Evolutionary conservation across 2,797 vertebrate species (phyloP), one percentile per base, ranked within the genome.

Genomic region (Sparidentex hasta): DNA sequence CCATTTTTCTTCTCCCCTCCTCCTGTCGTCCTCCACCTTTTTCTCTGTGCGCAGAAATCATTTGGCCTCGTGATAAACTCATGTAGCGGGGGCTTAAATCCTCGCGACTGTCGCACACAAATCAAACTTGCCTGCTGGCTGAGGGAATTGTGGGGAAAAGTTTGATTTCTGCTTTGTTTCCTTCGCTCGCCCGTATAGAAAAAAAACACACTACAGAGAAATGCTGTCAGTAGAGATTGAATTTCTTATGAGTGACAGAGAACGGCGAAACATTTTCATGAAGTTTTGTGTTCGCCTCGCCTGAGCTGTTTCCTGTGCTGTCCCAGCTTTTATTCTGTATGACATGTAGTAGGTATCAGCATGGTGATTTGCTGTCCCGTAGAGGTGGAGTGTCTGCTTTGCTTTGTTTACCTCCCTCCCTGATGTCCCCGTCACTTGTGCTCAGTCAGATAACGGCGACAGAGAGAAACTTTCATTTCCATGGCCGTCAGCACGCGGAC

Each of bases 331-430:
- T 76, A 75, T 83, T 86, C 80, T 74, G 76, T 87, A 51, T 92
- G 89, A 90, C 78, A 84, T 77, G 78, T 64, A 47, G 78, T 59
- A 63, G 76, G 71, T 87, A 86, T 88, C 82, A 74, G 81, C 62
- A 2, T 44, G 74, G 82, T 87, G 85, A 87, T 93, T 92, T 88
- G 80, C 81, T 85, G 56, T 90, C 80, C 81, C 65, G 44, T 74
- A 41, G 88, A 88, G 81, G 76, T 87, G 72, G 72, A 88, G 71
- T 86, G 87, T 92, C 88, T 90, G 68, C 77, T 90, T 84, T 87
- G 83, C 83, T 89, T 93, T 93, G 85, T 92, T 88, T 91, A 77
- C 91, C 78, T 75, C 78, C 76, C 79, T 86, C 88, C 79, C 83
- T 86, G 67, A 87, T 85, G 90, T 88, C 83, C 75, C 77, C 80